Evolutionary conservation across 2,113 vertebrate species (phyloP).

Genomic region (mouse (Mus musculus)): GRCm39 chr15:79915001-79915500

Average conservation of each 20-base stretch:
- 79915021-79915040: neutral
- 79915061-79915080: neutral
- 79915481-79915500: neutral
- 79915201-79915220: neutral
- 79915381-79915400: neutral
- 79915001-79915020: neutral
- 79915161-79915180: neutral
- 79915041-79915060: neutral
- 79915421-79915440: neutral
- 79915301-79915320: neutral
- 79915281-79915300: neutral
- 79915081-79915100: neutral
- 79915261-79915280: neutral
- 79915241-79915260: neutral
- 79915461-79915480: neutral
- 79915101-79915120: neutral
- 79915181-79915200: too few relatives aligned
- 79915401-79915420: neutral
- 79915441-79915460: neutral
- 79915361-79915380: neutral
- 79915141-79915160: neutral
- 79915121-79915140: neutral
- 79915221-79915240: neutral
- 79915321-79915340: neutral
- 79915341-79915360: neutral